Evolutionary conservation across 2,113 vertebrate genomes (phyloP).

Genomic region (Pleuronectes platessa): DNA sequence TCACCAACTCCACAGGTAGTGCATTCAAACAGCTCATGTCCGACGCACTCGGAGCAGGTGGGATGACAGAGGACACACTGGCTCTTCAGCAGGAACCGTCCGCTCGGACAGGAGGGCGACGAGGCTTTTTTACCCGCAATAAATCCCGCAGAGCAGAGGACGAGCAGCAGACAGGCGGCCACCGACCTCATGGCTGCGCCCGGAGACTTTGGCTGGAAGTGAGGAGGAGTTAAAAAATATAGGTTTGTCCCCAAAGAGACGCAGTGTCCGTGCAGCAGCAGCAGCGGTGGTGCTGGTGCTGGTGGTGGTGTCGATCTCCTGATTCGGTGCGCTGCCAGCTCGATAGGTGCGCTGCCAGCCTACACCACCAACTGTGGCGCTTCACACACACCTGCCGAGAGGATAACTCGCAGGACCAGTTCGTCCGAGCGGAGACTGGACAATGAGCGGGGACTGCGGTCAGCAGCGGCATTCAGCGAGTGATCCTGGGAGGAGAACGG

Average conservation of each 20-base stretch:
- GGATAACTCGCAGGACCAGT: slow-evolving; percentile 73
- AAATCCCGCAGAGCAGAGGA: slow-evolving; percentile 43
- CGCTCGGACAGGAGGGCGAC: slow-evolving; percentile 72
- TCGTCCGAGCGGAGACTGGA: slow-evolving; percentile 55
- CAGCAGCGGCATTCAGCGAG: slow-evolving; percentile 10
- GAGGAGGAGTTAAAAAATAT: not conserved
- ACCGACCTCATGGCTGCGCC: slow-evolving; percentile 64
- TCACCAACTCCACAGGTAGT: slow-evolving; percentile 82
- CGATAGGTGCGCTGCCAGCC: too few relatives aligned
- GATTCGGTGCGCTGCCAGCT: too few relatives aligned
- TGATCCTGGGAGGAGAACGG: not conserved
- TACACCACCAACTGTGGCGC: too few relatives aligned
- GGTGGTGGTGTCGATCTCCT: too few relatives aligned
- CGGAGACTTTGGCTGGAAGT: slow-evolving; percentile 36
- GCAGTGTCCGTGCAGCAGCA: slow-evolving; percentile 59
- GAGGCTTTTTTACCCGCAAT: slow-evolving; percentile 49
- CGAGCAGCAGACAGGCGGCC: not conserved
- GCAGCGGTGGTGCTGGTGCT: not conserved
- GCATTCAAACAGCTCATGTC: slow-evolving; percentile 82
- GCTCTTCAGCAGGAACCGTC: slow-evolving; percentile 78
- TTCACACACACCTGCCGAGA: slow-evolving; percentile 28
- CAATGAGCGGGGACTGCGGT: slow-evolving; percentile 53
- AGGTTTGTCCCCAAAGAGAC: slow-evolving; percentile 22
- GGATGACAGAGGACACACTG: slow-evolving; percentile 82
- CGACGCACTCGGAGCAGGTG: slow-evolving; percentile 80